These are phyloP conservation scores for Pelobates fuscus DNA, from an alignment of 2,113 vertebrate species.

Conservation along the genomic window DNA sequence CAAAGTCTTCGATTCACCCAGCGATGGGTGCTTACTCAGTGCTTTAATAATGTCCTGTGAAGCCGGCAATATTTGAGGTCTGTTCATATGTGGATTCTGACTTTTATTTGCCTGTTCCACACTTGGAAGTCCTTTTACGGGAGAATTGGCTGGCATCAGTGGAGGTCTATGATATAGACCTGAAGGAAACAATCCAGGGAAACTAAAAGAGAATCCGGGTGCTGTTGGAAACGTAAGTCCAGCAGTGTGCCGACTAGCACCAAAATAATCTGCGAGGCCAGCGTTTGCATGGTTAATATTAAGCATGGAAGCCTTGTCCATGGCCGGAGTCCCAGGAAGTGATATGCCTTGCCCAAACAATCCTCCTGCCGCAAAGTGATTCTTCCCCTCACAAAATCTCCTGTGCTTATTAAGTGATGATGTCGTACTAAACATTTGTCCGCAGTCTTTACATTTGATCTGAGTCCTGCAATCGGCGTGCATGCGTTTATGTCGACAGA, in stretches of 20 bases:
- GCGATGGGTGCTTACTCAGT: constrained; percentile 83
- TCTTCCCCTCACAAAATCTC: constrained; percentile 98
- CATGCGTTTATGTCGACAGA: constrained; percentile 99
- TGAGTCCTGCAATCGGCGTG: constrained; percentile 98
- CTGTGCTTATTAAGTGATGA: constrained; percentile 99
- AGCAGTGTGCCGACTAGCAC: constrained; percentile 90
- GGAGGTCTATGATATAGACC: constrained; percentile 96
- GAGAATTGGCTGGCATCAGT: constrained; percentile 88
- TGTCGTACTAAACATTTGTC: constrained; percentile 99
- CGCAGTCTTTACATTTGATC: constrained; percentile 99
- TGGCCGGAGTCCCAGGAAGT: constrained; percentile 86
- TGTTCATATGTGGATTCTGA: constrained; percentile 88
- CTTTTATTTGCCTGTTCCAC: constrained; percentile 82
- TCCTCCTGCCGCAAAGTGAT: constrained; percentile 96
- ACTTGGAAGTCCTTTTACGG: constrained; percentile 84
- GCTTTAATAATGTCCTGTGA: constrained; percentile 91
- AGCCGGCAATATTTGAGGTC: constrained; percentile 84
- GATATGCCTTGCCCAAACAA: constrained; percentile 96
- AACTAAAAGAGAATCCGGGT: constrained; percentile 96
- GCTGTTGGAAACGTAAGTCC: constrained; percentile 96
- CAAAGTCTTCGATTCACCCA: constrained; percentile 76
- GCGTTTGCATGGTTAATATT: constrained; percentile 89
- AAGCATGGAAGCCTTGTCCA: constrained; percentile 93
- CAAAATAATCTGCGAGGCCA: constrained; percentile 97
- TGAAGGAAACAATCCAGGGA: constrained; percentile 96